Evolutionary conservation across 2,797 vertebrate genomes (phyloP).

Genomic region (Apogon talboti): DNA sequence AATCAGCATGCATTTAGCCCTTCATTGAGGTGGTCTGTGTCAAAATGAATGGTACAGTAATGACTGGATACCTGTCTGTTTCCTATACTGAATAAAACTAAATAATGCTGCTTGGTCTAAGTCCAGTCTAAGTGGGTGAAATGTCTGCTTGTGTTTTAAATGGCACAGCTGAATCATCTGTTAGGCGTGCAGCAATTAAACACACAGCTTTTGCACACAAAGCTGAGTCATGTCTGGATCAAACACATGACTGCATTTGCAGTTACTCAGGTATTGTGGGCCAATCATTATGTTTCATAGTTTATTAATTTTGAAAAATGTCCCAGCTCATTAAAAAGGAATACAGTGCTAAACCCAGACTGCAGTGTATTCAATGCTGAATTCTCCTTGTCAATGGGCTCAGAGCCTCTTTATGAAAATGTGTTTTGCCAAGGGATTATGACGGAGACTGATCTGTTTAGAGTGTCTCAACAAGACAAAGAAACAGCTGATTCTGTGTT

Average conservation of each 20-base stretch:
- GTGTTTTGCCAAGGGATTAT: constrained; percentile 67
- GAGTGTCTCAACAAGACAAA: constrained; percentile 67
- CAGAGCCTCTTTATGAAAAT: constrained; percentile 45
- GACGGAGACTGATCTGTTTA: constrained; percentile 69
- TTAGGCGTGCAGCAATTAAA: constrained; percentile 65
- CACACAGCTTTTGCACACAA: constrained; percentile 42
- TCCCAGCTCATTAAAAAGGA: background rate
- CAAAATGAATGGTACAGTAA: constrained; percentile 8
- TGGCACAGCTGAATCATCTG: constrained; percentile 69
- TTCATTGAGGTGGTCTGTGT: constrained; percentile 12
- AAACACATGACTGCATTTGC: constrained; percentile 32
- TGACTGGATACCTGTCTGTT: constrained; percentile 16
- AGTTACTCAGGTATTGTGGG: constrained; percentile 26
- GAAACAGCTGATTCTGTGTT: constrained; percentile 67
- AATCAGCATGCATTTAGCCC: background rate
- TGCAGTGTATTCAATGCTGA: constrained; percentile 40
- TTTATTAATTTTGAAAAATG: constrained; percentile 34
- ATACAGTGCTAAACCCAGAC: constrained; percentile 10
- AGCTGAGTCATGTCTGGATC: constrained; percentile 62
- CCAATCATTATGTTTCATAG: constrained; percentile 18
- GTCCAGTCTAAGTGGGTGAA: constrained; percentile 52
- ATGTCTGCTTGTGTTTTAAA: constrained; percentile 65
- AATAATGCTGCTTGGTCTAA: constrained; percentile 38
- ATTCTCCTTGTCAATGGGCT: constrained; percentile 48
- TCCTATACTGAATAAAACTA: constrained; percentile 36